Base-by-base conservation (phyloP, 2,797 vertebrate species). In the Sebastes paucispinis region DNA sequence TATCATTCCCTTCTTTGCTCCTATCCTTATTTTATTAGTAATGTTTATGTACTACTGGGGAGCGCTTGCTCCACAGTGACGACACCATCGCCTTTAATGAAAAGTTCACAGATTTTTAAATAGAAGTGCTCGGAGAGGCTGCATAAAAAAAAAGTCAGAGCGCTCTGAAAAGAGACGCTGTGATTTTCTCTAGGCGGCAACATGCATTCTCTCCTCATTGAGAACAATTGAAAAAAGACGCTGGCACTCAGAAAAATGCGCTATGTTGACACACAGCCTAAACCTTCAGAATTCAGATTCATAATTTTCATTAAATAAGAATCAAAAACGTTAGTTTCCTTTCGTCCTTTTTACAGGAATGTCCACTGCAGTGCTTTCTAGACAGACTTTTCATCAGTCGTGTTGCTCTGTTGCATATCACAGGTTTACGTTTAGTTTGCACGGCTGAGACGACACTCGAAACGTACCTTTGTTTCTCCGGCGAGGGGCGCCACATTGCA, bases 401-500 rank as follows among this genome's bases (percentile, higher is more conserved):
- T 29, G 13, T 60, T 22, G 66, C n/a, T 13, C 25, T 27, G 22
- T 36, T 64, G 22, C 4, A 55, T 8, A 59, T 58, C 24, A 47
- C 27, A 16, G 13, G 32, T 60, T 54, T 12, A 50, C 18, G 50
- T 64, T n/a, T 20, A 7, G 34, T 47, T 43, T 57, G 27, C 13
- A 59, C 16, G 7, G 43, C 55, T 13, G 4, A 43, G 5, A 64
- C 3, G 13, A 68, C 5, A 13, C 54, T 1, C 1, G 3, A 22
- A 47, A 32, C 77, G 31, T 93, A 99, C 98, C 97, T 99, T 99
- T 25, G 98, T 99, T 91, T 99, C 98, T 75, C 98, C 98, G 20
- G 98, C 98, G 18, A 99, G 95, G 34, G 98, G 98, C 4, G 98
- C 98, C 89, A 99, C 98, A 0, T 92, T 99, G 96, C 98, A 99